phyloP scores from a whole-genome alignment of 2,797 vertebrate genomes.

The Eleutherodactylus coqui region DNA sequence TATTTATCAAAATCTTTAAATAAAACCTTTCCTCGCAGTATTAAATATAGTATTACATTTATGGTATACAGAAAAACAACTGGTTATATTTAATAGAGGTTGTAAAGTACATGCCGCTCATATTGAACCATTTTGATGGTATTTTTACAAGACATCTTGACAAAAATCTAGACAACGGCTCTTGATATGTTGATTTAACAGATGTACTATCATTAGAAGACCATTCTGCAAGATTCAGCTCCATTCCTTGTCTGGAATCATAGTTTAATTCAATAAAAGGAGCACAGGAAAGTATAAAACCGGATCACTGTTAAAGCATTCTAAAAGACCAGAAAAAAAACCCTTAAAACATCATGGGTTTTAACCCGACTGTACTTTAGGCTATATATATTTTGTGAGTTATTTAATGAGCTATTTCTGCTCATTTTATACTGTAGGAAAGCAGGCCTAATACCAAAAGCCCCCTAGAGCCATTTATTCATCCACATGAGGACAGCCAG shows the following conservation, averaged over 20 bases:
- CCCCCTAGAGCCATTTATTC: slow-evolving; percentile 67
- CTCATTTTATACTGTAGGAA: slow-evolving; percentile 67
- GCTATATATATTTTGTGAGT: slow-evolving; percentile 66
- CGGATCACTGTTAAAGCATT: slow-evolving; percentile 55
- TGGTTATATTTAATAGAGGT: slow-evolving; percentile 36
- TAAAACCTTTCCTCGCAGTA: slow-evolving; percentile 1
- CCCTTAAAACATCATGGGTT: slow-evolving; percentile 61
- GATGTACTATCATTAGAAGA: slow-evolving; percentile 43
- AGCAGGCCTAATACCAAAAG: slow-evolving; percentile 60
- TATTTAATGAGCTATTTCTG: slow-evolving; percentile 72
- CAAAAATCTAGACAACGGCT: slow-evolving; percentile 47
- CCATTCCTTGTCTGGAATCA: slow-evolving; percentile 31
- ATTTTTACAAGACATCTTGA: slow-evolving; percentile 48
- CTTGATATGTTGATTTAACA: slow-evolving; percentile 46
- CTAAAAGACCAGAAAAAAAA: slow-evolving; percentile 43
- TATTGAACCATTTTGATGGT: slow-evolving; percentile 23
- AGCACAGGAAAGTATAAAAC: slow-evolving; percentile 54
- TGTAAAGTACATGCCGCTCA: slow-evolving; percentile 27
- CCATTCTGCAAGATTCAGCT: slow-evolving; percentile 31
- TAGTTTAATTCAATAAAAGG: slow-evolving; percentile 49
- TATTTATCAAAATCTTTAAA: not conserved
- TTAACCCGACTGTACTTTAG: slow-evolving; percentile 59
- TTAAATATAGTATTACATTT: slow-evolving; percentile 24
- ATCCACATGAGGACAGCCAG: slow-evolving; percentile 56
- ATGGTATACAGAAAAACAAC: slow-evolving; percentile 30